Conservation (phyloP, 2,888 invertebrate species). For the Lissonota sp. region DNA sequence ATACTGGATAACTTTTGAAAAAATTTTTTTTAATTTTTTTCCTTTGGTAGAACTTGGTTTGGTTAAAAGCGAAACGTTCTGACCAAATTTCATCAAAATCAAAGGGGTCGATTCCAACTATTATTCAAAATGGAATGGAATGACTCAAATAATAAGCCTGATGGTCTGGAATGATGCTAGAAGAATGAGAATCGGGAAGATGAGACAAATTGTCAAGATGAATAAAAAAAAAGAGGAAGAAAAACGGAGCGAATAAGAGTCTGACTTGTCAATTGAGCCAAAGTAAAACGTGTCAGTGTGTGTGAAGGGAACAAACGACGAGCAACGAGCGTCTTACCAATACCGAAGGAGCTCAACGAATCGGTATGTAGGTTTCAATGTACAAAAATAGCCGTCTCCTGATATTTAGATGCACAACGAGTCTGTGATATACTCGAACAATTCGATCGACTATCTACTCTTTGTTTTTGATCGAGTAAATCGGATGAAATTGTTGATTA, state of each 20-base stretch:
- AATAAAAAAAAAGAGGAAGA: neutral
- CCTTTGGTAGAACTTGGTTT: no score
- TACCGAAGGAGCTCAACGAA: conserved; percentile 65
- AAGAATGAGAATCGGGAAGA: no score
- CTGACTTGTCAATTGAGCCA: conserved; percentile 70
- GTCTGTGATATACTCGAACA: conserved; percentile 47
- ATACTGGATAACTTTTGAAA: neutral
- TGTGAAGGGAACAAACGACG: conserved; percentile 30
- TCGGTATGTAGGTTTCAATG: conserved; percentile 81
- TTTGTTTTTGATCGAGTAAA: neutral
- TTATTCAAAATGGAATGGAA: no score
- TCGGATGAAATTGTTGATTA: neutral
- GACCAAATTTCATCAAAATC: no score
- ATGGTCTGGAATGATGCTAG: no score
- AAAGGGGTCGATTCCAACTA: no score
- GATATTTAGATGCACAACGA: conserved; percentile 78
- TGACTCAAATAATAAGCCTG: no score
- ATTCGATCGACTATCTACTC: conserved; percentile 20
- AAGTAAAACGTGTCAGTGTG: conserved; percentile 70
- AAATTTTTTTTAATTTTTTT: neutral
- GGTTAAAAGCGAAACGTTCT: no score
- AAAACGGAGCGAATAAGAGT: conserved; percentile 45
- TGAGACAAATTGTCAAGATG: no score
- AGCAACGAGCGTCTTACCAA: conserved; percentile 30
- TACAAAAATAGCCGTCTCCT: conserved; percentile 80